Evolutionary conservation across 2,797 vertebrate genomes (phyloP), one percentile per base, ranked within the genome.

Genomic region (Danio kyathit): DNA sequence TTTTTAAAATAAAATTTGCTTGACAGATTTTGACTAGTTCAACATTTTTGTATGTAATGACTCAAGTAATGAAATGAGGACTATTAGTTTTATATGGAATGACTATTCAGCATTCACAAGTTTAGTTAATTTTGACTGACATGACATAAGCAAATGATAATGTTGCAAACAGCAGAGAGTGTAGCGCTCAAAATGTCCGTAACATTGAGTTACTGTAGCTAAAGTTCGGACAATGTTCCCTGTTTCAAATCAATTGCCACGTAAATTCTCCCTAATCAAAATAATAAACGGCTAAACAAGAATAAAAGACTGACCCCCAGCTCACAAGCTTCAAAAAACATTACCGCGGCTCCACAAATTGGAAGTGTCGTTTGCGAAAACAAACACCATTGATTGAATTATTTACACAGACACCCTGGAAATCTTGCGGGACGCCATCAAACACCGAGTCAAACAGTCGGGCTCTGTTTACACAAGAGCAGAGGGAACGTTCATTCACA

Each of bases 371-470:
- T 60, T 51, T 13, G 49, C 5, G 13, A 40, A 40, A 75, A 69
- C 56, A 70, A 79, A 60, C 56, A 41, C 17, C 29, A 40, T 5
- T 48, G 43, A 59, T 44, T 76, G 61, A 65, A 56, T 76, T 66
- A 76, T 76, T 76, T 67, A 6, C 66, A 71, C 44, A 51, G 54
- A 78, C 54, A 70, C 65, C 54, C 52, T 78, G 54, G 43, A 78
- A 59, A 59, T 59, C 64, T 49, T 69, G 49, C 8, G 21, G 64
- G 65, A 71, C n/a, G 1, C 13, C 38, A 79, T 41, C 11, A 69
- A 48, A 69, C 75, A 40, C 38, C 3, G 14, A 69, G 65, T 69
- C 14, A 19, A 59, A 59, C 41, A 6, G 21, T 49, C 59, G 63
- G 44, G 56, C 29, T 79, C 56, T 71, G 66, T 79, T 61, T 52